A percentile compares a stretch with the other conserved stretches of the same genome.
These are phyloP conservation scores for Manacus vitellinus DNA, from an alignment of 2,113 vertebrate genomes.

Conservation along the genomic window DNA sequence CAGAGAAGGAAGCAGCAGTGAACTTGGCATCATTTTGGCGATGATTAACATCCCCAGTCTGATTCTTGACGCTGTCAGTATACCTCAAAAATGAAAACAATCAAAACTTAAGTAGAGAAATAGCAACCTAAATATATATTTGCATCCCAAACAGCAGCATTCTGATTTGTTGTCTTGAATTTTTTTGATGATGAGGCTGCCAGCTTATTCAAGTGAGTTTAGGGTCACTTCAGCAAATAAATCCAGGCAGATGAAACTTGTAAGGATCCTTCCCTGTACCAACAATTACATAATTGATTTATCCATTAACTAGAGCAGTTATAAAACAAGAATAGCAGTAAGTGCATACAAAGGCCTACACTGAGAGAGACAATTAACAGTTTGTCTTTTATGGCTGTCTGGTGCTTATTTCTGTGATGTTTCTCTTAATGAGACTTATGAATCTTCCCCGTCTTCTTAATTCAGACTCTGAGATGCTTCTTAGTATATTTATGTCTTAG, in stretches of 20 bases:
- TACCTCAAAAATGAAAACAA: neutral
- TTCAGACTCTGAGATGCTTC: conserved; percentile 9
- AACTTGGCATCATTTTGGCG: neutral
- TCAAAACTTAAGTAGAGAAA: neutral
- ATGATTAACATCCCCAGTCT: neutral
- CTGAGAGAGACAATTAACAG: neutral
- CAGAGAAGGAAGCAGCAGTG: neutral
- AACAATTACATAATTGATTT: conserved; percentile 42
- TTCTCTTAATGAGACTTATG: conserved; percentile 50
- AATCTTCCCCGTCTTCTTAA: conserved; percentile 35
- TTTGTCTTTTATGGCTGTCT: conserved; percentile 52
- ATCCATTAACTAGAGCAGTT: conserved; percentile 32
- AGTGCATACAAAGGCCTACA: neutral
- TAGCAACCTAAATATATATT: neutral
- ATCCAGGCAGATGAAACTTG: neutral
- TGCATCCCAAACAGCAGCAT: neutral
- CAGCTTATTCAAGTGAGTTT: neutral
- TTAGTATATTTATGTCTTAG: conserved; percentile 29
- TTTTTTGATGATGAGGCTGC: neutral
- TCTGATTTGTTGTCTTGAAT: neutral
- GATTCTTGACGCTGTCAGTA: neutral
- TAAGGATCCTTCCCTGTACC: neutral
- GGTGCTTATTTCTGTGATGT: conserved; percentile 37
- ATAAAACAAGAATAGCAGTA: conserved; percentile 37
- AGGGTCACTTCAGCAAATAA: neutral